Percentiles rank a stretch among this genome's conserved stretches.
Evolutionary conservation across 2,888 invertebrate species (phyloP).

Genomic region (Tuta absoluta): DNA sequence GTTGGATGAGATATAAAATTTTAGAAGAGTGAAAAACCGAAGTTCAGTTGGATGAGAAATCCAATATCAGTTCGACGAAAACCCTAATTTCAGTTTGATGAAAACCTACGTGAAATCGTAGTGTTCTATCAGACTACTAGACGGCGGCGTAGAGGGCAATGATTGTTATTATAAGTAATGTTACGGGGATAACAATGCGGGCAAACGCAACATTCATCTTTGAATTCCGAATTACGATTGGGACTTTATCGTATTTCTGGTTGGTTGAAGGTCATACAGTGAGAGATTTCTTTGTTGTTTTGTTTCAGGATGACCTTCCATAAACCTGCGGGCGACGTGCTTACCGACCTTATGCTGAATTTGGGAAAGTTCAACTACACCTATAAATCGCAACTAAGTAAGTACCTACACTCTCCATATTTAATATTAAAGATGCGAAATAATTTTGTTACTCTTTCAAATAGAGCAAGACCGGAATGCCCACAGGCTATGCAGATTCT

Average conservation of each 20-base stretch:
- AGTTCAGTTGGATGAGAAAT: too few species aligned
- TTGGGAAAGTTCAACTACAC: constrained; percentile 57
- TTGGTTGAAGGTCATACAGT: constrained; percentile 20
- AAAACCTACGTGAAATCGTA: too few species aligned
- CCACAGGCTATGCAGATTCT: too few species aligned
- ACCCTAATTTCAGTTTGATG: background rate
- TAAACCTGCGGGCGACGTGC: constrained; percentile 56
- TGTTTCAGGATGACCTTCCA: constrained; percentile 79
- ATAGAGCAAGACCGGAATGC: too few species aligned
- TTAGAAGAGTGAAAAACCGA: background rate
- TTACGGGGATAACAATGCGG: too few species aligned
- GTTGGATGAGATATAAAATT: background rate
- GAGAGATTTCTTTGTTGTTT: constrained; percentile 32
- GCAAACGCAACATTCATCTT: too few species aligned
- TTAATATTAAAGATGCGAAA: too few species aligned
- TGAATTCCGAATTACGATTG: background rate
- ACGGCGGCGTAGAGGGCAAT: too few species aligned
- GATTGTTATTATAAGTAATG: too few species aligned
- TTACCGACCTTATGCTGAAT: constrained; percentile 85
- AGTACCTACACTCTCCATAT: constrained; percentile 38
- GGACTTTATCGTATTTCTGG: background rate
- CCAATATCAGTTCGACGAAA: background rate
- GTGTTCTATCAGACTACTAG: too few species aligned
- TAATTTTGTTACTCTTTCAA: too few species aligned
- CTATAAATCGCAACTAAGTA: constrained; percentile 56